A percentile compares a stretch with the other conserved stretches of the same genome.
Conservation (phyloP, 2,797 vertebrate species). For the Thamnophis elegans region DNA sequence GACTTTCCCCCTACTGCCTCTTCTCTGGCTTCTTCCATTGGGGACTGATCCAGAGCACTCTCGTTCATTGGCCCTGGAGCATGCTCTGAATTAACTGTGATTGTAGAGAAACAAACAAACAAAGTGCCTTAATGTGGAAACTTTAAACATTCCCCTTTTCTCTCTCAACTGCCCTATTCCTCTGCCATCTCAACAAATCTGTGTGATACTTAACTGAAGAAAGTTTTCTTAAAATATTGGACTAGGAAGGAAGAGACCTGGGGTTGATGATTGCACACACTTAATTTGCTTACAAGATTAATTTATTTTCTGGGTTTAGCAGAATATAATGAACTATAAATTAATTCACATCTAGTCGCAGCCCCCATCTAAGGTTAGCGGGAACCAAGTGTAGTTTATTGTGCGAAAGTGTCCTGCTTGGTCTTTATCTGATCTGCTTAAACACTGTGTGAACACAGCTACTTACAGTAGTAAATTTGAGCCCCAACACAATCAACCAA, state of each 20-base stretch:
- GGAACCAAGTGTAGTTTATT: not conserved
- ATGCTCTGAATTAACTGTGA: not conserved
- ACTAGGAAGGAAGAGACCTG: not conserved
- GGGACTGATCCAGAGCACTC: constrained; percentile 33
- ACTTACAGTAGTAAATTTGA: not conserved
- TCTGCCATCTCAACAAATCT: not conserved
- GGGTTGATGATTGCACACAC: not conserved
- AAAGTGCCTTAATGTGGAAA: not conserved
- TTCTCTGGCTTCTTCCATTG: constrained; percentile 58
- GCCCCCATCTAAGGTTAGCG: not conserved
- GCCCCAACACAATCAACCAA: not conserved
- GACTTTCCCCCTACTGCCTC: constrained; percentile 72
- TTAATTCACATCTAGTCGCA: not conserved
- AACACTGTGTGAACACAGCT: not conserved
- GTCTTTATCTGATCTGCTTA: not conserved
- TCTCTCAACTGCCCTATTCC: too few relatives aligned
- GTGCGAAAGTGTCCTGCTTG: not conserved
- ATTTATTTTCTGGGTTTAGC: not conserved
- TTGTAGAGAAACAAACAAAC: not conserved
- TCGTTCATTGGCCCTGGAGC: not conserved
- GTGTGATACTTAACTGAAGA: not conserved
- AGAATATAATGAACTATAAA: not conserved
- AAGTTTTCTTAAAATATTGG: not conserved
- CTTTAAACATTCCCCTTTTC: not conserved
- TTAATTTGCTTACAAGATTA: not conserved